Percentiles rank a stretch among this genome's conserved stretches.
These are phyloP conservation scores for Diabrotica balteata DNA, from an alignment of 2,888 invertebrate genomes.

Conservation along the genomic window DNA sequence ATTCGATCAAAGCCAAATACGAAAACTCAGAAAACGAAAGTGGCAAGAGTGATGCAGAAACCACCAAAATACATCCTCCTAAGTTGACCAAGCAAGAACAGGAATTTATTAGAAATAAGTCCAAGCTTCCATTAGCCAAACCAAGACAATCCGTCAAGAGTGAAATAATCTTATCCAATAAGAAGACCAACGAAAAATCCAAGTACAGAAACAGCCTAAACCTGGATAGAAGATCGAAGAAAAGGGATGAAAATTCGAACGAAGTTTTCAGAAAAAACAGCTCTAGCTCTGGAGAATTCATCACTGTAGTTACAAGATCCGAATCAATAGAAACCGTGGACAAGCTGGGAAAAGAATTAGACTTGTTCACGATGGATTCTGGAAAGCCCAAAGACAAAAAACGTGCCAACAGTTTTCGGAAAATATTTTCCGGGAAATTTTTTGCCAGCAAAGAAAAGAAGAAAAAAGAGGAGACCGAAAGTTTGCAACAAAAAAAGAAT, in stretches of 20 bases:
- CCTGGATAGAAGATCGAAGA: conserved; percentile 33
- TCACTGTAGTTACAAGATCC: conserved; percentile 44
- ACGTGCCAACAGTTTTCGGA: conserved; percentile 54
- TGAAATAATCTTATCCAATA: conserved; percentile 33
- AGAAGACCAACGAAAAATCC: conserved; percentile 19
- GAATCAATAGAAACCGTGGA: conserved; percentile 54
- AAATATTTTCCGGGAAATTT: conserved; percentile 51
- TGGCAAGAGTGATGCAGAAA: conserved; percentile 17
- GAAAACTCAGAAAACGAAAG: conserved; percentile 36
- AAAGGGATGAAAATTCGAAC: conserved; percentile 49
- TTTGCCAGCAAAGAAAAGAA: conserved; percentile 55
- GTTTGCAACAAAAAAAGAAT: conserved; percentile 32
- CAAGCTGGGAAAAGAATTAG: conserved; percentile 51
- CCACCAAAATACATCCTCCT: conserved; percentile 11
- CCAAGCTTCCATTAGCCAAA: conserved; percentile 38
- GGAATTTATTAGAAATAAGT: conserved; percentile 39
- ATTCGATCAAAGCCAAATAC: conserved; percentile 43
- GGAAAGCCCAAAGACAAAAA: conserved; percentile 53
- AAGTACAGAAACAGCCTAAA: conserved; percentile 36
- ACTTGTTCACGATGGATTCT: conserved; percentile 53
- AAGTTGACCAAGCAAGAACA: conserved; percentile 31
- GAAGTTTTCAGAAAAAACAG: conserved; percentile 35
- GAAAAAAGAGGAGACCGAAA: conserved; percentile 57
- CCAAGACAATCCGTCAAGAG: conserved; percentile 37
- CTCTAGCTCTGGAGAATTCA: conserved; percentile 41